These are phyloP conservation scores for Porites evermanni DNA, from an alignment of 92 coral and sea anemone genomes.

Conservation along the genomic window DNA sequence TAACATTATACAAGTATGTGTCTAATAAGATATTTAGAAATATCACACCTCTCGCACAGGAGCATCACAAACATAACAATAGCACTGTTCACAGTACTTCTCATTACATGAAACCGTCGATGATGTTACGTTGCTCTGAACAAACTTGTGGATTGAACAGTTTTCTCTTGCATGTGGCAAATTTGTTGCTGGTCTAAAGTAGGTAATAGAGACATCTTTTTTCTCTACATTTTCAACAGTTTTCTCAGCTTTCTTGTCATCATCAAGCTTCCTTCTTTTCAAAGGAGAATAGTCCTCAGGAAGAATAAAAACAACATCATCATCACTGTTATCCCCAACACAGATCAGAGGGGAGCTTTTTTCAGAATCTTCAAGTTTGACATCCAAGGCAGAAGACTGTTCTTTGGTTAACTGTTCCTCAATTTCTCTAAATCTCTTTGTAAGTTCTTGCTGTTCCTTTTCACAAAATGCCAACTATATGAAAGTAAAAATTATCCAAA, in stretches of 20 bases:
- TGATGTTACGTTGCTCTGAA: slow-evolving; percentile 62
- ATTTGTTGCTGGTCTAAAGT: slow-evolving; percentile 53
- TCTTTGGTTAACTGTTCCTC: slow-evolving; percentile 46
- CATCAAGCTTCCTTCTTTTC: slow-evolving; percentile 58
- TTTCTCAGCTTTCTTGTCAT: slow-evolving; percentile 32
- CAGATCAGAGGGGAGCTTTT: slow-evolving; percentile 38
- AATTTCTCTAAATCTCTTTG: slow-evolving; percentile 52
- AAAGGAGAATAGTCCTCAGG: slow-evolving; percentile 87
- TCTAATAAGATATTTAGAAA: no score
- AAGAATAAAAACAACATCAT: slow-evolving; percentile 74
- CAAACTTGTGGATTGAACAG: slow-evolving; percentile 67
- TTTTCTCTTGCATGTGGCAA: slow-evolving; percentile 84
- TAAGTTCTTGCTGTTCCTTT: slow-evolving; percentile 55
- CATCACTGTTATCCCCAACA: slow-evolving; percentile 68
- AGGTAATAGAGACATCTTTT: slow-evolving; percentile 63
- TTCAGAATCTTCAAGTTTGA: slow-evolving; percentile 53
- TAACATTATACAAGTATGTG: background rate
- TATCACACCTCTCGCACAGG: slow-evolving; percentile 67
- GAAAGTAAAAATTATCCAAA: background rate
- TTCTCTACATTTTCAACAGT: slow-evolving; percentile 3
- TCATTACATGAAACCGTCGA: slow-evolving; percentile 70
- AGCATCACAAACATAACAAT: slow-evolving; percentile 84
- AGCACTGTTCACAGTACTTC: slow-evolving; percentile 75
- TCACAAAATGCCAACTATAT: slow-evolving; percentile 73
- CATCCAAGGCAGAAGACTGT: slow-evolving; percentile 43